Percentiles rank a stretch among this genome's conserved stretches.
Evolutionary conservation across 2,888 invertebrate species (phyloP).

Genomic region (Ypsolopha sequella): DNA sequence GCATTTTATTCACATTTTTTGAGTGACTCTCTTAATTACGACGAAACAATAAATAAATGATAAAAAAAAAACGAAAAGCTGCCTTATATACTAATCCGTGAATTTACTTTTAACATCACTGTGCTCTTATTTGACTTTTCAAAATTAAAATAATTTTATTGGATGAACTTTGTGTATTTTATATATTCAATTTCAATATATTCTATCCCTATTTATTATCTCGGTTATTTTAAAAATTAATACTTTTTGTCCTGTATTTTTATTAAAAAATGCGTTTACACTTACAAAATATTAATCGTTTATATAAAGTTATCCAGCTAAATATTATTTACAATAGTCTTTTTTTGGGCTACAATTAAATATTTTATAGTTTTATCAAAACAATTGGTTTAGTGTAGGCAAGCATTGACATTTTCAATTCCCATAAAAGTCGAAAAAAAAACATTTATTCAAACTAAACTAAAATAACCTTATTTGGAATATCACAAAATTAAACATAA

Average conservation of each 20-base stretch:
- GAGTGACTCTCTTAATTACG: conserved; percentile 22
- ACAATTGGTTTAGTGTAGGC: conserved; percentile 42
- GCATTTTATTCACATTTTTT: conserved; percentile 50
- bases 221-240: conserved; percentile 46
- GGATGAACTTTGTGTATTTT: conserved; percentile 11
- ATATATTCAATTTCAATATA: conserved; percentile 21
- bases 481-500: conserved; percentile 1
- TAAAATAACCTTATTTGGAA: neutral
- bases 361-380: conserved; percentile 20
- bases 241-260: conserved; percentile 46
- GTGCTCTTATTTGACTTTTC: conserved; percentile 8
- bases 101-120: conserved; percentile 19
- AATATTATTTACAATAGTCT: conserved; percentile 58
- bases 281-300: conserved; percentile 39
- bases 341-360: conserved; percentile 36
- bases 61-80: conserved; percentile 23
- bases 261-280: conserved; percentile 35
- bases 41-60: too few species aligned
- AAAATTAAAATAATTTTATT: conserved; percentile 11
- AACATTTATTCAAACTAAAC: neutral
- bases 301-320: conserved; percentile 50
- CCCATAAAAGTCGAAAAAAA: conserved; percentile 2
- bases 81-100: conserved; percentile 36
- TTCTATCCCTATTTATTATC: conserved; percentile 60
- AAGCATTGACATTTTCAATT: conserved; percentile 43